These are phyloP conservation scores for Eutolmus rufibarbis DNA, from an alignment of 2,888 invertebrate genomes.

Conservation along the genomic window DNA sequence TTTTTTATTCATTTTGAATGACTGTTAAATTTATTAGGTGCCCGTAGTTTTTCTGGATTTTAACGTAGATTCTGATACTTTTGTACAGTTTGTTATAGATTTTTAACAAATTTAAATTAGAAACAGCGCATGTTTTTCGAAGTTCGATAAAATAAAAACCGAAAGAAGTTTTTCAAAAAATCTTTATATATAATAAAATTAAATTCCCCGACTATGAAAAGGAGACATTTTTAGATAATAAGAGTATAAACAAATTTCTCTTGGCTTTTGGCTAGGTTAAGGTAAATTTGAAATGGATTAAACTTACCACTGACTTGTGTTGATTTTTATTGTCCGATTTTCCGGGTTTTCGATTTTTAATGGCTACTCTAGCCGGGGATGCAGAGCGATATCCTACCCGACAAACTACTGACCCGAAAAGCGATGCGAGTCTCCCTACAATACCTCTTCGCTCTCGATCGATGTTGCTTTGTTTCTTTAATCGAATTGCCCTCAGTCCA, in stretches of 20 bases:
- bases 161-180: too few species aligned
- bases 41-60: neutral
- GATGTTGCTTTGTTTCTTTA: slow-evolving; percentile 48
- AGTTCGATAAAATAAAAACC: too few species aligned
- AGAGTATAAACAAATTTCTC: too few species aligned
- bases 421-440: slow-evolving; percentile 49
- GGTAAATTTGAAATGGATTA: neutral
- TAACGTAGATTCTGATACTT: neutral
- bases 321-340: neutral
- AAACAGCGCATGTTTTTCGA: too few species aligned
- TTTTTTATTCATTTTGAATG: neutral
- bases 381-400: slow-evolving; percentile 30
- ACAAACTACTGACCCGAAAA: slow-evolving; percentile 55
- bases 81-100: too few species aligned
- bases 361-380: neutral
- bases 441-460: slow-evolving; percentile 44
- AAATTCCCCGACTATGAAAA: too few species aligned
- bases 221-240: too few species aligned
- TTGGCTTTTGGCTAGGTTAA: too few species aligned
- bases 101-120: too few species aligned
- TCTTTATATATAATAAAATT: too few species aligned
- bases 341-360: neutral
- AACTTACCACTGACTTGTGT: neutral
- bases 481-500: slow-evolving; percentile 53
- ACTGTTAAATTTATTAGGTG: too few species aligned